These are phyloP conservation scores for Balearica regulorum DNA, from an alignment of 2,797 vertebrate genomes.

Conservation along the genomic window DNA sequence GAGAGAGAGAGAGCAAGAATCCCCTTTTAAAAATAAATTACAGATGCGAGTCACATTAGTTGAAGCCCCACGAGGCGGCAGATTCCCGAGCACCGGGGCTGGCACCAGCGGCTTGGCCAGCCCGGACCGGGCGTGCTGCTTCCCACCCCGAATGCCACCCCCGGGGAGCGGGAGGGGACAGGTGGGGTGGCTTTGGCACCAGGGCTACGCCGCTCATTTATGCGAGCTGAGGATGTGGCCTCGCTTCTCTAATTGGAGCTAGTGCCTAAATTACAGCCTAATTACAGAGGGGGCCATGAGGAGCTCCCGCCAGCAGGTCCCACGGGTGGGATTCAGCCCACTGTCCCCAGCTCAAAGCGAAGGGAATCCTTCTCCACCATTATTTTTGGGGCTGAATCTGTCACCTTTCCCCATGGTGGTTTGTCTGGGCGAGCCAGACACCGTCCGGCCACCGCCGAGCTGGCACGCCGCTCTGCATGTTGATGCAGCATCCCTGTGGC, in stretches of 20 bases:
- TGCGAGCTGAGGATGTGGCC: not conserved
- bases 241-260: not conserved
- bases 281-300: not conserved
- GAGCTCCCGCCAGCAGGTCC: not conserved
- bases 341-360: accelerated
- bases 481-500: slow-evolving; percentile 12
- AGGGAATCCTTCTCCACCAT: not conserved
- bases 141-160: not conserved
- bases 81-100: not conserved
- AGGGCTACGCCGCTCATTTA: not conserved
- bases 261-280: slow-evolving; percentile 5
- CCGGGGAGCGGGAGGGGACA: not conserved
- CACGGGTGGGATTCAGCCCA: not conserved
- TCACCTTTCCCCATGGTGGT: not conserved
- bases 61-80: not conserved
- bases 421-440: not conserved
- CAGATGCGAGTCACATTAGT: slow-evolving; percentile 65
- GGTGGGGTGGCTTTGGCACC: not conserved
- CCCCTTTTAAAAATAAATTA: slow-evolving; percentile 65
- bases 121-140: not conserved
- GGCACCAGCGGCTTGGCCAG: not conserved
- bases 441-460: not conserved
- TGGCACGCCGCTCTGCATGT: not conserved
- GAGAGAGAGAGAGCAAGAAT: slow-evolving; percentile 53
- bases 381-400: not conserved